Evolutionary conservation across 2,888 invertebrate species (phyloP), one percentile per base, ranked within the genome.

Genomic region (Sesia bembeciformis): DNA sequence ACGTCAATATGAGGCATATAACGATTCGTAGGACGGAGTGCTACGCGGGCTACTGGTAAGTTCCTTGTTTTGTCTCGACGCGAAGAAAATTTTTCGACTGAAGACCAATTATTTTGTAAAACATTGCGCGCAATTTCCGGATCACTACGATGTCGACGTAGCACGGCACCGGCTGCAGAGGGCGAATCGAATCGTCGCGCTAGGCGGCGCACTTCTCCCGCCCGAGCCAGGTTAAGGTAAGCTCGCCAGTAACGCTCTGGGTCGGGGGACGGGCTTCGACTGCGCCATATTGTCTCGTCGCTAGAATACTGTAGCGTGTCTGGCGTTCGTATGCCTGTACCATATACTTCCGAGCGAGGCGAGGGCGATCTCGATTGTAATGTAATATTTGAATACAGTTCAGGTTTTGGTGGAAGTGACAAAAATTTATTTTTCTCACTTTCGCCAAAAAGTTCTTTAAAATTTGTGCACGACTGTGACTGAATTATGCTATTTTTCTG

Each of bases 1-100:
- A 96, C 93, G 67, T 96, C 96, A 62, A 96, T 96, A 68, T 95
- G 96, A 0, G 96, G 96, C 96, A 96, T 96, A 60, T 93, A 93
- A 7, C 95, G 91, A 70, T 95, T 94, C 55, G 92, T 92, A 0
- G 92, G 86, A 42, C 92, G 90, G 41, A 94, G 81, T 0, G 93
- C 92, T 42, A 91, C 82, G 46, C 91, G 87, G 5, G 92, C 92
- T 53, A 94, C 92, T 0, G 95, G 94, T 1, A 94, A 92, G n/a
- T 88, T 61, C 67, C 65, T 81, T 61, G 65, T 68, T 70, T 72
- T 77, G 54, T 79, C 76, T 43, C 74, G 72, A 39, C 74, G 74
- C 7, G 71, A 63, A 5, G 72, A 62, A 23, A 72, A 66, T 62
- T 79, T 84, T 67, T 89, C 90, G 62, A 89, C 84, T 65, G 90